A percentile compares a stretch with the other conserved stretches of the same genome.
These are phyloP conservation scores for Sebastolobus alascanus DNA, from an alignment of 2,797 vertebrate genomes.

Conservation along the genomic window DNA sequence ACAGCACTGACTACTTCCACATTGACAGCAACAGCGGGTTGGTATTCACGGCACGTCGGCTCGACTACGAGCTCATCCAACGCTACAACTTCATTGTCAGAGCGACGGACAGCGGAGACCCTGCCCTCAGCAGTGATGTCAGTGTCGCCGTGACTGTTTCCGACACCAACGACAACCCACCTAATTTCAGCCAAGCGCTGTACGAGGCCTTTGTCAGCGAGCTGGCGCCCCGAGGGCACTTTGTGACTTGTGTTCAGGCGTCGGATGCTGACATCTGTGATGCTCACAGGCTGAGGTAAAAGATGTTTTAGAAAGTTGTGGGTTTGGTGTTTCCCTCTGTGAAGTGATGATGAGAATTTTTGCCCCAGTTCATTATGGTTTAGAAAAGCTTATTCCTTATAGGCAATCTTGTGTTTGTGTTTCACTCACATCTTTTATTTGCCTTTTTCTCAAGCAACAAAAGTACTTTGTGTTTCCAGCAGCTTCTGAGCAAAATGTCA, in stretches of 20 bases:
- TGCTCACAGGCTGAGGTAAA: slow-evolving; percentile 82
- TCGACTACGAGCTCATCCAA: slow-evolving; percentile 92
- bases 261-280: slow-evolving; percentile 93
- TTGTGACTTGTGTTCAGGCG: slow-evolving; percentile 94
- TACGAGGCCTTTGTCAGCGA: slow-evolving; percentile 94
- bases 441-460: background rate
- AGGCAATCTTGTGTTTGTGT: background rate
- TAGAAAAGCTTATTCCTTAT: background rate
- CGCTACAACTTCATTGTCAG: slow-evolving; percentile 89
- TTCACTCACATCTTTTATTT: background rate
- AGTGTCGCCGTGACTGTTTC: slow-evolving; percentile 87
- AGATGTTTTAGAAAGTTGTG: background rate
- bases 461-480: slow-evolving; percentile 18
- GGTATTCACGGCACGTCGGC: slow-evolving; percentile 86
- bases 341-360: background rate
- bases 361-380: background rate
- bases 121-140: slow-evolving; percentile 90
- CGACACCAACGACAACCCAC: slow-evolving; percentile 96
- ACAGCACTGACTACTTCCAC: slow-evolving; percentile 90
- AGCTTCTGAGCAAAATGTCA: slow-evolving; percentile 7
- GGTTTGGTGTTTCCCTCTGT: slow-evolving; percentile 16
- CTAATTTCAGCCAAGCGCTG: slow-evolving; percentile 90
- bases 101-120: slow-evolving; percentile 91
- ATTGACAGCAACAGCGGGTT: slow-evolving; percentile 91
- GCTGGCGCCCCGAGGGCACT: slow-evolving; percentile 91